A percentile compares a stretch with the other conserved stretches of the same genome.
phyloP scores from a whole-genome alignment of 2,888 invertebrate species.

The Rosalia funebris region DNA sequence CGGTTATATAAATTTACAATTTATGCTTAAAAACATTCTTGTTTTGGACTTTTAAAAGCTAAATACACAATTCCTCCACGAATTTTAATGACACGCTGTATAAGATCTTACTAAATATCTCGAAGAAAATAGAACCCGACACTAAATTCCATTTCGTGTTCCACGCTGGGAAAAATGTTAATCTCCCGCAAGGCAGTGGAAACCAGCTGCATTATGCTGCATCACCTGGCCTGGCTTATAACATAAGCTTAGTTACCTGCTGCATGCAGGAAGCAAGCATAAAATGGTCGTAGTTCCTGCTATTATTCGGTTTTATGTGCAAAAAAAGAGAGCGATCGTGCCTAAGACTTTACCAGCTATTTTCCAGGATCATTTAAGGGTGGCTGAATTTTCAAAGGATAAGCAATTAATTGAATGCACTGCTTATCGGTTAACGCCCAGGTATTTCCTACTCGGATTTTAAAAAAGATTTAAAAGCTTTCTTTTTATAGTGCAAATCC shows the following conservation, averaged over 20 bases:
- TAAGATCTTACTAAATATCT: no score
- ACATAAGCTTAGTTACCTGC: slow-evolving; percentile 39
- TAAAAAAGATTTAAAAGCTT: slow-evolving; percentile 35
- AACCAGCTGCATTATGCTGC: slow-evolving; percentile 41
- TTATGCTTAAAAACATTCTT: no score
- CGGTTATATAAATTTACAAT: no score
- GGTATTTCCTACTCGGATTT: slow-evolving; percentile 44
- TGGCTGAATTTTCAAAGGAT: slow-evolving; percentile 31
- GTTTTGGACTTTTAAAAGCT: no score
- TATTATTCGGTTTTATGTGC: slow-evolving; percentile 13
- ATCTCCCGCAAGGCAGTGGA: slow-evolving; percentile 19
- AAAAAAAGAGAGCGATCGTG: slow-evolving; percentile 4
- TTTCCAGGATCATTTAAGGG: slow-evolving; percentile 9
- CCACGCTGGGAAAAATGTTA: not conserved
- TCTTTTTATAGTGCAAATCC: slow-evolving; percentile 35
- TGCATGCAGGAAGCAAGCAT: slow-evolving; percentile 14
- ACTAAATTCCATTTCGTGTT: not conserved
- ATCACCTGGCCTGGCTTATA: slow-evolving; percentile 41
- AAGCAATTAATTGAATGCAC: slow-evolving; percentile 46
- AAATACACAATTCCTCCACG: no score
- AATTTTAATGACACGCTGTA: no score
- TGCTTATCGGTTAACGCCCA: slow-evolving; percentile 42
- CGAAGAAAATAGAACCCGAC: not conserved
- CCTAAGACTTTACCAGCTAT: slow-evolving; percentile 14
- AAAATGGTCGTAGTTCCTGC: slow-evolving; percentile 7